phyloP scores from a whole-genome alignment of 1,140 invertebrate genomes.

The Charaxes varanes region DNA sequence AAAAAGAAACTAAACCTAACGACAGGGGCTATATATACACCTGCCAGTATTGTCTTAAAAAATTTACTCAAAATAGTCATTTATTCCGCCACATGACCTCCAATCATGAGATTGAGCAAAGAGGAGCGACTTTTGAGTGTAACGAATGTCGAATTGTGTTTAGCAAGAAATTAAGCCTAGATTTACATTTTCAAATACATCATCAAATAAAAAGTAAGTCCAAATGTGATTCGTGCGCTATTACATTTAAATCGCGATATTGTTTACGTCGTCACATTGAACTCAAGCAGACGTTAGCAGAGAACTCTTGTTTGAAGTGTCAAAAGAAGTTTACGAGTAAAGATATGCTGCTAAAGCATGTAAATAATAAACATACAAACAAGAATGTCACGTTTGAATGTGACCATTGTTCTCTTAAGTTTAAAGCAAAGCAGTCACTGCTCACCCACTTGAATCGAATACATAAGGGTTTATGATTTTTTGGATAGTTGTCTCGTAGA shows the following conservation, averaged over 20 bases:
- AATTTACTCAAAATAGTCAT: slow-evolving; percentile 61
- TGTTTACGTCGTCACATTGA: slow-evolving; percentile 58
- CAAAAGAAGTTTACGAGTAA: slow-evolving; percentile 57
- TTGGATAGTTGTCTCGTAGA: no score
- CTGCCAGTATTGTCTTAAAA: slow-evolving; percentile 59
- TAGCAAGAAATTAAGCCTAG: slow-evolving; percentile 49
- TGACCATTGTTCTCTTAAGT: slow-evolving; percentile 52
- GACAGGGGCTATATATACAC: slow-evolving; percentile 49
- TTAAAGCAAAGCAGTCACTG: slow-evolving; percentile 53
- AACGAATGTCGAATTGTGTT: slow-evolving; percentile 62
- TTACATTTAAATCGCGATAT: slow-evolving; percentile 61
- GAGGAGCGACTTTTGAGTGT: slow-evolving; percentile 51
- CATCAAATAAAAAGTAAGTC: slow-evolving; percentile 55
- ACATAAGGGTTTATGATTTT: slow-evolving; percentile 58
- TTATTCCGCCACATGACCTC: slow-evolving; percentile 63
- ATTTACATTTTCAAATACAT: slow-evolving; percentile 54
- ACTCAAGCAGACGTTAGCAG: slow-evolving; percentile 47
- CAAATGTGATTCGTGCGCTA: slow-evolving; percentile 52
- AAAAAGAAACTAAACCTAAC: slow-evolving; percentile 37
- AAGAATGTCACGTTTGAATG: slow-evolving; percentile 55
- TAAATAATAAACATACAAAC: slow-evolving; percentile 52
- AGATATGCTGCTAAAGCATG: slow-evolving; percentile 48
- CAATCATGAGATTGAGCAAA: slow-evolving; percentile 51
- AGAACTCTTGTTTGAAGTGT: slow-evolving; percentile 58
- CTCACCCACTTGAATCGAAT: slow-evolving; percentile 47